Percentiles rank a stretch among this genome's conserved stretches.
phyloP scores from a whole-genome alignment of 2,797 vertebrate genomes.

The Hemibagrus guttatus region DNA sequence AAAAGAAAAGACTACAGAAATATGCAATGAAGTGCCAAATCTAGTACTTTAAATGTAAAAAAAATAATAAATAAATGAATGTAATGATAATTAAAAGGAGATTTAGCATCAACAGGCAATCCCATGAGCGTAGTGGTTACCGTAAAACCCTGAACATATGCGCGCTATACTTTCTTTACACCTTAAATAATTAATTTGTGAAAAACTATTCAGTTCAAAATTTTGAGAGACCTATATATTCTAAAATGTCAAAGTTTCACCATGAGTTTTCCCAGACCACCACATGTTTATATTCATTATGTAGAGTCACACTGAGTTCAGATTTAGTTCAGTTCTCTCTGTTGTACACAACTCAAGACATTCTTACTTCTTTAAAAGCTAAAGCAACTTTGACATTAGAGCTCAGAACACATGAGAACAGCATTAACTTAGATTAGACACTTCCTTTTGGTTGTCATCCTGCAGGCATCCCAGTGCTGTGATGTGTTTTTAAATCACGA shows the following conservation, averaged over 20 bases:
- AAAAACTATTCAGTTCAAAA: neutral
- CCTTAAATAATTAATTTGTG: neutral
- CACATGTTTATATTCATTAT: slow-evolving; percentile 9
- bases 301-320: neutral
- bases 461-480: slow-evolving; percentile 1
- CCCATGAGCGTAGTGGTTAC: neutral
- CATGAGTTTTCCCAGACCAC: neutral
- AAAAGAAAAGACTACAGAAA: neutral
- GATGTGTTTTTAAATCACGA: slow-evolving; percentile 32
- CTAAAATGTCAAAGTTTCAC: neutral
- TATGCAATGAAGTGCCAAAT: neutral
- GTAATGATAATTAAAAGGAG: neutral
- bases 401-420: neutral
- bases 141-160: neutral
- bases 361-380: slow-evolving; percentile 12
- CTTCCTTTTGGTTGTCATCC: neutral
- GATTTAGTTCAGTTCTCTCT: neutral
- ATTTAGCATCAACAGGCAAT: neutral
- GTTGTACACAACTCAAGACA: neutral
- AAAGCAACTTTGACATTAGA: slow-evolving; percentile 3
- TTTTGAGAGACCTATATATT: neutral
- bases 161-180: neutral
- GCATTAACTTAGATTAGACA: slow-evolving; percentile 1
- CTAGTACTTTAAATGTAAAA: neutral
- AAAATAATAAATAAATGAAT: too few species aligned